These are phyloP conservation scores for Hemiscyllium ocellatum DNA, from an alignment of 2,113 vertebrate genomes.

Conservation along the genomic window DNA sequence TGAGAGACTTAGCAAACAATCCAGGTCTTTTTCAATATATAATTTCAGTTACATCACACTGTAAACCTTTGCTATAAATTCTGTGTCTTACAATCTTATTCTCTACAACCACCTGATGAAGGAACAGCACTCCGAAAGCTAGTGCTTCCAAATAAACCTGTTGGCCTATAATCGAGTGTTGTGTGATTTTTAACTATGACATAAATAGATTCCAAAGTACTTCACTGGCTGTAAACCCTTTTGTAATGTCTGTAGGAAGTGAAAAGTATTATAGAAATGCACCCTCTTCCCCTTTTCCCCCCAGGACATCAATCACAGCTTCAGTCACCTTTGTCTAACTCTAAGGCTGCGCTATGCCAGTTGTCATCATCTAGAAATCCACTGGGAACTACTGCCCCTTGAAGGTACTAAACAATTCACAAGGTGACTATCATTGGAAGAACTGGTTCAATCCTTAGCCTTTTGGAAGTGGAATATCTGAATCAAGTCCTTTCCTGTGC, in stretches of 20 bases:
- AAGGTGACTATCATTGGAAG: background rate
- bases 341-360: background rate
- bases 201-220: background rate
- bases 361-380: background rate
- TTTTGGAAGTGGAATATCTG: background rate
- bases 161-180: too few species aligned
- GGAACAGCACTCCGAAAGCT: too few species aligned
- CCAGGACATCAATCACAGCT: background rate
- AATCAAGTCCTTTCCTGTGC: background rate
- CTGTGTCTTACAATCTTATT: too few species aligned
- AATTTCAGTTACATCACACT: too few species aligned
- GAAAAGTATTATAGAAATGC: background rate
- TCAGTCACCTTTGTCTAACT: background rate
- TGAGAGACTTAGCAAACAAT: too few species aligned
- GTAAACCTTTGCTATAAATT: too few species aligned
- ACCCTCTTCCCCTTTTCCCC: background rate
- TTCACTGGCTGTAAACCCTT: background rate
- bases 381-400: background rate
- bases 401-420: background rate
- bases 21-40: too few species aligned
- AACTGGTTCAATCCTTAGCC: background rate
- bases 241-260: background rate
- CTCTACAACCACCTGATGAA: too few species aligned
- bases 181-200: too few species aligned
- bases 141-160: too few species aligned